A percentile compares a stretch with the other conserved stretches of the same genome.
Conservation (phyloP, 2,113 vertebrate species). For the Perca flavescens region DNA sequence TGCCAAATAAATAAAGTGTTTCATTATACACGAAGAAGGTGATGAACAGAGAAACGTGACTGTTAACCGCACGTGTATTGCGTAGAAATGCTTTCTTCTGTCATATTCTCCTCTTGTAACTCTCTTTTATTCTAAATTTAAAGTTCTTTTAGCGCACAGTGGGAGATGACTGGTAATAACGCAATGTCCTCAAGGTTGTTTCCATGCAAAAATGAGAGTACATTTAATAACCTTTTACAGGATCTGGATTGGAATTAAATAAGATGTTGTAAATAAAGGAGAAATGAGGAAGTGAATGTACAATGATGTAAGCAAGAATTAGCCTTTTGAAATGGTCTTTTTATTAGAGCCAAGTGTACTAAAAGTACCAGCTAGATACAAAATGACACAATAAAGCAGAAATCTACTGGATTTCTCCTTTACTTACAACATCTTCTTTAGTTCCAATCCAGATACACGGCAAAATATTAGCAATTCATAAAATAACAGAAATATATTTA, state of each 20-base stretch:
- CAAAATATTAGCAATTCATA: slow-evolving; percentile 24
- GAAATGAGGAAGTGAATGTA: slow-evolving; percentile 54
- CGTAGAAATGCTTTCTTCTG: slow-evolving; percentile 5
- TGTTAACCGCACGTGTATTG: background rate
- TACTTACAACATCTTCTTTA: too few species aligned
- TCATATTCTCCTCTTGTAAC: background rate
- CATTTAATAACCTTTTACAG: slow-evolving; percentile 39
- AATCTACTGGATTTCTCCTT: background rate
- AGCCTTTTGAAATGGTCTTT: slow-evolving; percentile 45
- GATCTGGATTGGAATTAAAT: slow-evolving; percentile 39
- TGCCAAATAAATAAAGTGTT: slow-evolving; percentile 32
- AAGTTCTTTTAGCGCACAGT: slow-evolving; percentile 9
- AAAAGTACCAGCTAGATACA: slow-evolving; percentile 32
- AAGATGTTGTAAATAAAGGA: slow-evolving; percentile 46
- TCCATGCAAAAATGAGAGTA: slow-evolving; percentile 36
- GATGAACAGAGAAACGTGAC: slow-evolving; percentile 14
- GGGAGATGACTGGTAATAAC: slow-evolving; percentile 31
- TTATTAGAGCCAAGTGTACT: slow-evolving; percentile 32
- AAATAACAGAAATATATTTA: slow-evolving; percentile 16
- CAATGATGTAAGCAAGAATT: slow-evolving; percentile 24
- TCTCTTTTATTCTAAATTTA: background rate
- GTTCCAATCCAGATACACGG: background rate
- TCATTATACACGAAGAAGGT: slow-evolving; percentile 16
- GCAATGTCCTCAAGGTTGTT: slow-evolving; percentile 59
- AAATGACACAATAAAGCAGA: background rate